Percentiles rank a stretch among this genome's conserved stretches.
Evolutionary conservation across 2,797 vertebrate species (phyloP).

Genomic region (Poeciliopsis paucimaculata): DNA sequence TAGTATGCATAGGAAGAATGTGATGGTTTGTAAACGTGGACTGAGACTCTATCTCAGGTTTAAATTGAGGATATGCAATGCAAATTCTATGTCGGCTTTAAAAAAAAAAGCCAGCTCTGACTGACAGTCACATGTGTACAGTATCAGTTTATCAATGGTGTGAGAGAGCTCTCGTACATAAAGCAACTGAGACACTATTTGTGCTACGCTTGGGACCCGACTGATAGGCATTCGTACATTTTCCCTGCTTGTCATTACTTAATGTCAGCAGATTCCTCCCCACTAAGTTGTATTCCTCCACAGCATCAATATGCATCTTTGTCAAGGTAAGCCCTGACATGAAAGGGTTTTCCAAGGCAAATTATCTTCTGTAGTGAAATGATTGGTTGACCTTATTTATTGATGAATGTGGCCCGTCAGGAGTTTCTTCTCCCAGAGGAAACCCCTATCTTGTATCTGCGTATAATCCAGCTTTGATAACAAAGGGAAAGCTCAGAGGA

Average conservation of each 20-base stretch:
- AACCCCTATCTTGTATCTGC: constrained; percentile 52
- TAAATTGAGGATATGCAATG: constrained; percentile 20
- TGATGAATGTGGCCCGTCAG: constrained; percentile 49
- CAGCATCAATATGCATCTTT: constrained; percentile 18
- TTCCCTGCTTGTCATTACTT: background rate
- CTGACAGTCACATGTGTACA: constrained; percentile 16
- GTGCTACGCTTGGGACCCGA: constrained; percentile 2
- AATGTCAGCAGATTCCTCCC: constrained; percentile 50
- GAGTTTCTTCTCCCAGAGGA: constrained; percentile 46
- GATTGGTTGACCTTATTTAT: constrained; percentile 72
- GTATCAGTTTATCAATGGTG: constrained; percentile 4
- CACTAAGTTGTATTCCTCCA: background rate
- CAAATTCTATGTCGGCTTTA: constrained; percentile 11
- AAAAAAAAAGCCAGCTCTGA: constrained; percentile 4
- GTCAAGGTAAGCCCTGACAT: constrained; percentile 32
- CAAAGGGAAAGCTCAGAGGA: constrained; percentile 56
- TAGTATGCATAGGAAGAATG: background rate
- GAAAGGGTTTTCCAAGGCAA: constrained; percentile 44
- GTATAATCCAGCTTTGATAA: constrained; percentile 46
- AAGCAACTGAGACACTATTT: background rate
- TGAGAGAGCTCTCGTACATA: background rate
- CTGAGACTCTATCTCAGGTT: constrained; percentile 14
- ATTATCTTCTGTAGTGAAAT: constrained; percentile 43
- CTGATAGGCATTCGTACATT: background rate
- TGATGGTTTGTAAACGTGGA: constrained; percentile 18